Evolutionary conservation across 2,797 vertebrate genomes (phyloP), one percentile per base, ranked within the genome.

Genomic region (Hydrolagus colliei): DNA sequence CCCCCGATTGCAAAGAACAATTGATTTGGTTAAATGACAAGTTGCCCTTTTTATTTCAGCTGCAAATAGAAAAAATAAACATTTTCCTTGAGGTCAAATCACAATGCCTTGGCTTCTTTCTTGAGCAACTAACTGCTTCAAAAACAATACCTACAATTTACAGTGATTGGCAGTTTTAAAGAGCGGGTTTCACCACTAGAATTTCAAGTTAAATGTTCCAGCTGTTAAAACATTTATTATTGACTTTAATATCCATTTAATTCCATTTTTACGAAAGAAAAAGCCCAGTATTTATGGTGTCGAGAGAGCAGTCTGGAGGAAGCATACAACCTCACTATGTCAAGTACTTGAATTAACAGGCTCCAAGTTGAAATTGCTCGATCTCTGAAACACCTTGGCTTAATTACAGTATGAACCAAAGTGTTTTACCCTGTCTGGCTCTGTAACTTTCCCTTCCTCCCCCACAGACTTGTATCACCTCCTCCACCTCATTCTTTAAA

Each of bases 131-230:
- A 52, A 52, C 41, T 3, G 3, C 41, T 52, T 3, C 2, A 52
- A 52, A 52, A 52, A 52, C 6, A 52, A 52, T 52, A 6, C 41
- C 41, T 52, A 52, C 41, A 52, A 52, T 52, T 52, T 52, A 52
- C 41, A 52, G 14, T 63, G 61, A 2, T 8, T 27, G 41, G 35
- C 7, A 59, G 74, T 20, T 7, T 41, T 27, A 20, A 76, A 12
- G 0, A 59, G 11, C 22, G 59, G 14, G 41, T 18, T n/a, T 78
- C 52, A 11, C 13, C 10, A 62, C 62, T 61, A 61, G 59, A 61
- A 78, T 8, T 78, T 78, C n/a, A 78, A 27, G 41, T 52, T 78
- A 61, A n/a, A 78, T 62, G 13, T 78, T 78, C n/a, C 61, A 27
- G 16, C n/a, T 63, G 41, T 10, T 74, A 52, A 52, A 52, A 52